Evolutionary conservation across 2,888 invertebrate genomes (phyloP).

Genomic region (Halocaridina rubra): DNA sequence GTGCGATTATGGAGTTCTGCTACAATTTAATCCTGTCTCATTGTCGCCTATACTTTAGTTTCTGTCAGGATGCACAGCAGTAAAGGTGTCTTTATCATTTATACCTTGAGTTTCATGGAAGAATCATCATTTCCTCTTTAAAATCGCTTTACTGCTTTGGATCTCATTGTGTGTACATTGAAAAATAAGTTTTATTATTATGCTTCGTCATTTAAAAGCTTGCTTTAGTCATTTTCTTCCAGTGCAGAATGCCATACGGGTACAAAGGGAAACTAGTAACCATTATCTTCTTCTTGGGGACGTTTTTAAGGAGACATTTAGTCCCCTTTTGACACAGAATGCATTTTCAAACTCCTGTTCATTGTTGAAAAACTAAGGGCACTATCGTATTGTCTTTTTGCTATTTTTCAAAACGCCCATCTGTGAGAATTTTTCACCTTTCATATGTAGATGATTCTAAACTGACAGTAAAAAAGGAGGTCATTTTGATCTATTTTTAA

Average conservation of each 20-base stretch:
- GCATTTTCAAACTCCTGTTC: constrained; percentile 28
- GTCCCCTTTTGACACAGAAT: constrained; percentile 20
- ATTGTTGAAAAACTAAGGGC: constrained; percentile 4
- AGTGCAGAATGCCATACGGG: constrained; percentile 58
- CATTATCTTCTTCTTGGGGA: constrained; percentile 38
- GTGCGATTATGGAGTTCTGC: constrained; percentile 50
- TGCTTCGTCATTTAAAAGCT: constrained; percentile 41
- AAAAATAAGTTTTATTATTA: constrained; percentile 40
- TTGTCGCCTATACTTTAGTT: constrained; percentile 37
- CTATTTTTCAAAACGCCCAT: neutral
- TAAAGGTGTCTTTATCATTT: constrained; percentile 31
- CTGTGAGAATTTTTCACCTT: neutral
- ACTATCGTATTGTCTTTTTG: neutral
- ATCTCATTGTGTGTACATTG: constrained; percentile 47
- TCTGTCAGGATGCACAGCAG: constrained; percentile 23
- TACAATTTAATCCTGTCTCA: constrained; percentile 45
- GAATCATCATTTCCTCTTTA: neutral
- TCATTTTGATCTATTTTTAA: neutral
- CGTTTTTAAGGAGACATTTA: constrained; percentile 21
- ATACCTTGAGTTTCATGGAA: constrained; percentile 7
- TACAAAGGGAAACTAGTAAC: constrained; percentile 50
- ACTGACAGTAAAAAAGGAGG: neutral
- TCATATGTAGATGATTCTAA: neutral
- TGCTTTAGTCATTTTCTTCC: constrained; percentile 47
- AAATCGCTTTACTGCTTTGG: constrained; percentile 39